Evolutionary conservation across 2,113 vertebrate genomes (phyloP), one percentile per base, ranked within the genome.

Genomic region (Dipodomys spectabilis): DNA sequence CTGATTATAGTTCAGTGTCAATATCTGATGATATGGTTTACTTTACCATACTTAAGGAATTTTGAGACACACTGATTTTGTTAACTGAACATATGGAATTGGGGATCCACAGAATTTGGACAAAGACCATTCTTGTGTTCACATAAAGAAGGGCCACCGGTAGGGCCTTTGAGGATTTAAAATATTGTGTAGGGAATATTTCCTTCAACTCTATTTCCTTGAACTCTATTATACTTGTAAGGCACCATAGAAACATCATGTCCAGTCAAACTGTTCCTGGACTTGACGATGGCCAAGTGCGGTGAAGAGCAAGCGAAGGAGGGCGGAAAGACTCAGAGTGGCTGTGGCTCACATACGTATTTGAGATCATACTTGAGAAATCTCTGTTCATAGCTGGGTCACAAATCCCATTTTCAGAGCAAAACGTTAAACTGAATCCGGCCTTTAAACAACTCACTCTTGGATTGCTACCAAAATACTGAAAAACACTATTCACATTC

Each of bases 171-270:
- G 0, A 20, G 32, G 44, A 22, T 10, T 9, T 28, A 5, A 53
- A 62, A 15, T 23, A 0, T 67, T 73, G 30, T 69, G 22, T 45
- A 60, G 15, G 8, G 44, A 72, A 23, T 0, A n/a, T 2, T 0
- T 16, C 12, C 5, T 0, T 49, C 9, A 49, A 49, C 49, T 49
- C 12, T 9, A 49, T 12, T 82, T 4, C 7, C 62, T 64, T 28
- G 20, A 4, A 78, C 2, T 3, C 4, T 16, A 7, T 39, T 6
- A 11, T 15, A 1, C 2, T 83, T 27, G 0, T 0, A 1, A 49
- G 32, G 28, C 23, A 1, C 2, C 2, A 3, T 2, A 19, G 44
- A 6, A 28, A 1, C 1, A 35, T 1, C 28, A 19, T 3, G 1
- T 1, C 12, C n/a, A 6, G 5, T 1, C 22, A 30, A 1, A 3